A percentile compares a stretch with the other conserved stretches of the same genome.
Evolutionary conservation across 1,140 invertebrate species (phyloP).

Genomic region (Caenorhabditis tropicalis): DNA sequence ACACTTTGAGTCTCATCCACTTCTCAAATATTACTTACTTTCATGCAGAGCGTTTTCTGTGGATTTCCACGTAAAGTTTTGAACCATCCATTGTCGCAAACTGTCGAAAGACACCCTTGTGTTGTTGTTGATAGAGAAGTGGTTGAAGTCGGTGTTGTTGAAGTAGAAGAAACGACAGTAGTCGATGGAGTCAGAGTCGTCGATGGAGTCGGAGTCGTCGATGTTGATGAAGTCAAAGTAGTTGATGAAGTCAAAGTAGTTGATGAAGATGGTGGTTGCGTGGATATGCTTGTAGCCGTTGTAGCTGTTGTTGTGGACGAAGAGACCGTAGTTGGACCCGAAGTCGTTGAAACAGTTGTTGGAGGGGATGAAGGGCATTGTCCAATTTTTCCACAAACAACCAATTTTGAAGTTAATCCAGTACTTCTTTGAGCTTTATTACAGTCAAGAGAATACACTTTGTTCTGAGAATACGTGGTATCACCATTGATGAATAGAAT

Average conservation of each 20-base stretch:
- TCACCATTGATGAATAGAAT: background rate
- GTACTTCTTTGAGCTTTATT: background rate
- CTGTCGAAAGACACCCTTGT: background rate
- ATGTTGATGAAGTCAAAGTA: background rate
- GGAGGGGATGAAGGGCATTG: background rate
- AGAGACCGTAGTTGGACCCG: background rate
- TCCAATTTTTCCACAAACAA: conserved; percentile 6
- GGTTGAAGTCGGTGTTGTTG: background rate
- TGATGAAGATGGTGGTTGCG: too few species aligned
- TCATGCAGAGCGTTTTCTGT: background rate
- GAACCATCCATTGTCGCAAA: background rate
- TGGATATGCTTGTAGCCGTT: background rate
- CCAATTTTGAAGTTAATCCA: background rate
- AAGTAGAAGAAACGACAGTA: too few species aligned
- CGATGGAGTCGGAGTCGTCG: background rate
- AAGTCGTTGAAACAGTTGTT: background rate
- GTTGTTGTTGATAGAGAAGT: background rate
- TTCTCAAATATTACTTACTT: background rate
- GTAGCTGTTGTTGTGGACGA: background rate
- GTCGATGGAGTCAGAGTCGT: background rate
- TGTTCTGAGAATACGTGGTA: background rate
- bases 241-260: background rate
- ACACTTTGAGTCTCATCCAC: background rate
- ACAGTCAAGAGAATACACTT: conserved; percentile 18
- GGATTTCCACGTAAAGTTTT: background rate